A percentile compares a stretch with the other conserved stretches of the same genome.
phyloP scores from a whole-genome alignment of 2,797 vertebrate genomes.

The Spinus pinus region DNA sequence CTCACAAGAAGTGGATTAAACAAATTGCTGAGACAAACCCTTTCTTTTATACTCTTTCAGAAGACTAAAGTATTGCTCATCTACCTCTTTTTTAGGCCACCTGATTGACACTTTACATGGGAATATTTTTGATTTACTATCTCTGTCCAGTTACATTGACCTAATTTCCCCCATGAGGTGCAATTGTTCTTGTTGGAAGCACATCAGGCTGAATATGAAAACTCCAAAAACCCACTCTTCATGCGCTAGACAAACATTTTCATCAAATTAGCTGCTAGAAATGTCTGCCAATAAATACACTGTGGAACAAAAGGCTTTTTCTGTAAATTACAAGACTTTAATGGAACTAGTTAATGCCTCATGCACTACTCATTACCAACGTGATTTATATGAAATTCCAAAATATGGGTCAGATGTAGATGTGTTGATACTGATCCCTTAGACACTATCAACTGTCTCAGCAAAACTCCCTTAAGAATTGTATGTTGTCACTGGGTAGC shows the following conservation, averaged over 20 bases:
- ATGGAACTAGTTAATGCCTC: constrained; percentile 35
- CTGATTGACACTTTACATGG: not conserved
- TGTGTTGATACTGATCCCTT: not conserved
- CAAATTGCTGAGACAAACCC: not conserved
- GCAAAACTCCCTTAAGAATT: constrained; percentile 30
- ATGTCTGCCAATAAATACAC: constrained; percentile 33
- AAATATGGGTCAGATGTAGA: constrained; percentile 33
- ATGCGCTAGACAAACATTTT: constrained; percentile 18
- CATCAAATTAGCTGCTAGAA: constrained; percentile 23
- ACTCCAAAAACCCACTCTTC: not conserved
- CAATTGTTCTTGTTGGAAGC: constrained; percentile 27
- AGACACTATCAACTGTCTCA: not conserved
- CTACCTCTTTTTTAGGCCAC: not conserved
- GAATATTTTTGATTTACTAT: not conserved
- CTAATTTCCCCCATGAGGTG: not conserved
- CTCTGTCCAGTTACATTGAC: not conserved
- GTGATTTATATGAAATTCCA: constrained; percentile 38
- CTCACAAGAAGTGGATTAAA: not conserved
- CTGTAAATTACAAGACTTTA: constrained; percentile 32
- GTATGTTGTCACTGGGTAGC: not conserved
- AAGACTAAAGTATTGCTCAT: not conserved
- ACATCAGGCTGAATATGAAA: constrained; percentile 12
- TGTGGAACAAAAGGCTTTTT: constrained; percentile 11
- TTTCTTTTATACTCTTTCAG: not conserved
- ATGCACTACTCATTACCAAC: not conserved